Percentiles rank a stretch among this genome's conserved stretches.
Conservation (phyloP, 2,888 invertebrate genomes). For the Villa cingulata region DNA sequence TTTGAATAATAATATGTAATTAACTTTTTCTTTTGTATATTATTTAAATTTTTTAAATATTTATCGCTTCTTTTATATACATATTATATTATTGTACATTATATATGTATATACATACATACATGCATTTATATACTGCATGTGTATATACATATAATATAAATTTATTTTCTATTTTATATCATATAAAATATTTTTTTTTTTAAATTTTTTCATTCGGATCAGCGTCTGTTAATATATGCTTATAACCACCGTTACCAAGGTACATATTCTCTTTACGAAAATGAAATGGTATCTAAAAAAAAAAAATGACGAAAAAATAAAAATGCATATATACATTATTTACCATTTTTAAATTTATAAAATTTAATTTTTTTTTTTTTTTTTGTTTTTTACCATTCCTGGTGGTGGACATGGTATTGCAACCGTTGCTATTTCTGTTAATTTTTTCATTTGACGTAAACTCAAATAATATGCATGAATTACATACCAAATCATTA, state of each 20-base stretch:
- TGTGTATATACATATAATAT: too few species aligned
- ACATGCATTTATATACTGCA: too few species aligned
- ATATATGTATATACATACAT: too few species aligned
- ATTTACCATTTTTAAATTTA: not conserved
- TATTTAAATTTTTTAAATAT: too few species aligned
- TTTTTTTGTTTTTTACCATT: constrained; percentile 22
- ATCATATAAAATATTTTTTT: too few species aligned
- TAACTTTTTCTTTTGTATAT: too few species aligned
- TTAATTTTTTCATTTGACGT: constrained; percentile 31
- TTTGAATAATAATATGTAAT: too few species aligned
- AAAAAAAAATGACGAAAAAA: not conserved
- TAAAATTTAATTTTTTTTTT: not conserved
- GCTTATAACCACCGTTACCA: constrained; percentile 34
- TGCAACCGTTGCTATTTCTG: constrained; percentile 35
- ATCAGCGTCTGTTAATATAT: constrained; percentile 21
- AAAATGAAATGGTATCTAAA: constrained; percentile 32
- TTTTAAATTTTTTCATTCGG: constrained; percentile 6
- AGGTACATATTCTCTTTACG: constrained; percentile 35
- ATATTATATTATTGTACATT: too few species aligned
- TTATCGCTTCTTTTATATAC: too few species aligned
- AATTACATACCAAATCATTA: constrained; percentile 31
- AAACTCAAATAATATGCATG: constrained; percentile 31
- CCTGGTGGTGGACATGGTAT: constrained; percentile 35
- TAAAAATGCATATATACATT: not conserved
- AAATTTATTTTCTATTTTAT: too few species aligned